These are phyloP conservation scores for Hypsopygia costalis DNA, from an alignment of 2,888 invertebrate genomes.

Conservation along the genomic window DNA sequence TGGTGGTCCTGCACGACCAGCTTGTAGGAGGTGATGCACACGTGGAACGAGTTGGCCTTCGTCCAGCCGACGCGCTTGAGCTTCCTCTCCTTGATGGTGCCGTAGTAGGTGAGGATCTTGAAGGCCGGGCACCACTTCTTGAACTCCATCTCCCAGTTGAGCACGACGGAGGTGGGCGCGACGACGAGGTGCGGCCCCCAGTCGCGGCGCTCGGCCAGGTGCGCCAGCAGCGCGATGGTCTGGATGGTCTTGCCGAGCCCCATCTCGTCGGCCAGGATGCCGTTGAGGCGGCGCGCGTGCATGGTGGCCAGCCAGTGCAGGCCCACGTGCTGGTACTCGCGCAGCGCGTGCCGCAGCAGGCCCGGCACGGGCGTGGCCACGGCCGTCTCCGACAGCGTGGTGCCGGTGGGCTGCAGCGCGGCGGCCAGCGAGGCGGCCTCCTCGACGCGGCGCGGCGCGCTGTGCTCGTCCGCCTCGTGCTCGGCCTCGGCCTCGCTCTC, in stretches of 20 bases:
- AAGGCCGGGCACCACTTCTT: slow-evolving; percentile 99
- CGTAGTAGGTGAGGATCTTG: slow-evolving; percentile 99
- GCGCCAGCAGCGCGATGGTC: slow-evolving; percentile 96
- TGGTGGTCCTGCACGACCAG: slow-evolving; percentile 99
- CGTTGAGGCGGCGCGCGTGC: slow-evolving; percentile 96
- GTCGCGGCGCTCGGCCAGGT: slow-evolving; percentile 93
- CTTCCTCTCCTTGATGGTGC: slow-evolving; percentile 96
- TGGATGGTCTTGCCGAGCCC: slow-evolving; percentile 98
- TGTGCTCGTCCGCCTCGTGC: slow-evolving; percentile 49
- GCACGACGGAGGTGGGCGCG: slow-evolving; percentile 99
- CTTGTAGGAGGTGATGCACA: slow-evolving; percentile 99
- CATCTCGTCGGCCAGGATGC: slow-evolving; percentile 98
- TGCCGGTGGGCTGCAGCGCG: slow-evolving; percentile 98
- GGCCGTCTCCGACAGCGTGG: slow-evolving; percentile 95
- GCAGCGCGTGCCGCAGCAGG: slow-evolving; percentile 91
- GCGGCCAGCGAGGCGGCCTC: slow-evolving; percentile 97
- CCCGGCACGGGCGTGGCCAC: slow-evolving; percentile 97
- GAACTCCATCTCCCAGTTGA: slow-evolving; percentile 99
- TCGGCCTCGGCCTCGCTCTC: slow-evolving; percentile 11
- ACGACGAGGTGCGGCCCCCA: slow-evolving; percentile 99
- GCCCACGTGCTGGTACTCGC: slow-evolving; percentile 98
- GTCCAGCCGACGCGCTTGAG: slow-evolving; percentile 97
- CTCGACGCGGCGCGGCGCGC: slow-evolving; percentile 87
- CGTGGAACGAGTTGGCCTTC: slow-evolving; percentile 98
- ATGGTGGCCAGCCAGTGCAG: slow-evolving; percentile 98